Base-by-base conservation (phyloP, 2,888 invertebrate species). In the Mimumesa dahlbomi region DNA sequence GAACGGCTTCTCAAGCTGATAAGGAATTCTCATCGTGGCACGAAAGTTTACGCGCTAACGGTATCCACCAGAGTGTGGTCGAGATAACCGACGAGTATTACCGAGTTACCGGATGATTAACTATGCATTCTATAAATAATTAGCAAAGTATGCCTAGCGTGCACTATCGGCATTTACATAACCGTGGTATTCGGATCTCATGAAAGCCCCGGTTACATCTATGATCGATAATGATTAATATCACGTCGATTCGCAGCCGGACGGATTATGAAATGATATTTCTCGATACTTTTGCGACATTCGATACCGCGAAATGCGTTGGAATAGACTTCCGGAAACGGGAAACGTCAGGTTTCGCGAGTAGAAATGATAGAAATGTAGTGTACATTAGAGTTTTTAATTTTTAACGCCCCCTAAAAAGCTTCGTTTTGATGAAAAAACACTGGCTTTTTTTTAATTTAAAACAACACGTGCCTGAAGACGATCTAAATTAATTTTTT, bases 11-110 rank as follows among this genome's bases (percentile, higher is more conserved):
- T 40, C 54, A 7, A 7, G 11, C 38, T 46, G 69, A 66, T 70
- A 70, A 66, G 69, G n/a, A 50, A 49, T 59, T 34, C 36, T 6
- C 25, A 7, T 18, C 22, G 34, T 36, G 31, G 38, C 42, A 16
- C n/a, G 54, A 31, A 43, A 52, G 45, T 74, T 52, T 63, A 36
- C 21, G 42, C 48, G 43, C 50, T 66, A 75, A 72, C 72, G 71
- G 63, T 72, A 54, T 25, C 31, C 25, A 11, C 16, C 14, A 13
- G 5, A 43, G 18, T 34, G 21, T 31, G 16, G 5, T 49, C 71
- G 54, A 59, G 63, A 74, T 66, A 75, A 36, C 46, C 36, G 18
- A 29, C 45, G 45, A n/a, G n/a, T 61, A 63, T 67, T 48, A 46
- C 52, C n/a, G 16, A 31, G 29, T 58, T 66, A 48, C 40, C 38